A percentile compares a stretch with the other conserved stretches of the same genome.
These are phyloP conservation scores for Amphimedon queenslandica DNA, from an alignment of 37 sponge, comb jelly and placozoan species.

Conservation along the genomic window DNA sequence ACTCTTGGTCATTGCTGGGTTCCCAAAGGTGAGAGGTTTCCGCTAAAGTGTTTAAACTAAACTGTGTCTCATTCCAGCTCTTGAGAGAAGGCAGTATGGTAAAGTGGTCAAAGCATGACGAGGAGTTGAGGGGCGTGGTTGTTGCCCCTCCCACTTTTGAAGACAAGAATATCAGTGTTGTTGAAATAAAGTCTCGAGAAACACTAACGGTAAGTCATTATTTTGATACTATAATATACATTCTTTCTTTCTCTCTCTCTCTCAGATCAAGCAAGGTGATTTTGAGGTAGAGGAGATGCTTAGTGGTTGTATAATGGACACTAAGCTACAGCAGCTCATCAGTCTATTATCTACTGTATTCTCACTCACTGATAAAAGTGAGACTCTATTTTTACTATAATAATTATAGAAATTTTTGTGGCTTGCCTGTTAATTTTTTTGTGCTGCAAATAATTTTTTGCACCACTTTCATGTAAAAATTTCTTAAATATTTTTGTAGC, in stretches of 20 bases:
- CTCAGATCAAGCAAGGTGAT: slow-evolving; percentile 31
- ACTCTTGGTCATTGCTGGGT: slow-evolving; percentile 65
- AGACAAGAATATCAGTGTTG: not conserved
- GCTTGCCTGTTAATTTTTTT: too few species aligned
- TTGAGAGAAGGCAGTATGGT: slow-evolving; percentile 34
- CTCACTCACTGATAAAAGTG: too few species aligned
- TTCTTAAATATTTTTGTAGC: slow-evolving; percentile 6
- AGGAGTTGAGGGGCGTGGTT: slow-evolving; percentile 1
- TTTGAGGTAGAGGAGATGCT: slow-evolving; percentile 38
- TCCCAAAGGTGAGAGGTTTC: slow-evolving; percentile 47
- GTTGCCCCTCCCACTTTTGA: not conserved
- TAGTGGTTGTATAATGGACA: slow-evolving; percentile 20
- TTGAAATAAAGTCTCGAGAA: slow-evolving; percentile 29
- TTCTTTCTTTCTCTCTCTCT: not conserved
- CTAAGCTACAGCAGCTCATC: slow-evolving; percentile 13
- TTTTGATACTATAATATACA: not conserved
- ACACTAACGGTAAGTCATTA: slow-evolving; percentile 9
- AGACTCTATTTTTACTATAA: too few species aligned
- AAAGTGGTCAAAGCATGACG: not conserved
- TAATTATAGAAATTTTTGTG: too few species aligned
- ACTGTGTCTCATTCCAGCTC: slow-evolving; percentile 8
- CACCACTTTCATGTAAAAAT: too few species aligned
- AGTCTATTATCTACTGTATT: too few species aligned
- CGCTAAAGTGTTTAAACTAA: not conserved
- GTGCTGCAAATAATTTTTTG: too few species aligned